Evolutionary conservation across 2,888 invertebrate species (phyloP).

Genomic region (Myopa tessellatipennis): DNA sequence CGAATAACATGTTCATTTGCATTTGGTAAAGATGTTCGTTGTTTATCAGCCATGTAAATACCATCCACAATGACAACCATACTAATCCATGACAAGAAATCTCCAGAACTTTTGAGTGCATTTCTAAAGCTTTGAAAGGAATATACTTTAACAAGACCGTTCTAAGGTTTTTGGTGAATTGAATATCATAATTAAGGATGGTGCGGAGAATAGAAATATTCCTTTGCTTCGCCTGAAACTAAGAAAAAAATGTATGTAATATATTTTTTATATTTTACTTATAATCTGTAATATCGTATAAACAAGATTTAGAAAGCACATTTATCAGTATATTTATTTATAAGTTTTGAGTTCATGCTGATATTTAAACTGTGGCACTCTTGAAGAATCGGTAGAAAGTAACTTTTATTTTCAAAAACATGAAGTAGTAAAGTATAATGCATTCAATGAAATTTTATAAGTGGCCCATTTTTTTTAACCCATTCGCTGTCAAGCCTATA

Average conservation of each 20-base stretch:
- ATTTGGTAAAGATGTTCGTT: conserved; percentile 78
- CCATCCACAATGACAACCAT: conserved; percentile 83
- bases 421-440: no score
- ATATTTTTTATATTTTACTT: no score
- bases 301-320: no score
- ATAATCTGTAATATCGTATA: no score
- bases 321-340: no score
- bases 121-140: conserved; percentile 58
- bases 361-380: no score
- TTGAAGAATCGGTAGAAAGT: no score
- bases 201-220: conserved; percentile 34
- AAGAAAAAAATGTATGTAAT: neutral
- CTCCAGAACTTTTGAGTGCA: conserved; percentile 67
- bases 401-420: no score
- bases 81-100: conserved; percentile 89
- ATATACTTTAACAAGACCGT: conserved; percentile 57
- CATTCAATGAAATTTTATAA: no score
- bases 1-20: conserved; percentile 87
- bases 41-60: conserved; percentile 81
- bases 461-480: no score
- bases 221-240: conserved; percentile 11
- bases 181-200: conserved; percentile 59
- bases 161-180: conserved; percentile 60
- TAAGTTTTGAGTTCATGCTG: no score
- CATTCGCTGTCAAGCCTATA: no score